These are phyloP conservation scores for Drosophila lutescens DNA, from an alignment of 2,888 invertebrate genomes.

Conservation along the genomic window DNA sequence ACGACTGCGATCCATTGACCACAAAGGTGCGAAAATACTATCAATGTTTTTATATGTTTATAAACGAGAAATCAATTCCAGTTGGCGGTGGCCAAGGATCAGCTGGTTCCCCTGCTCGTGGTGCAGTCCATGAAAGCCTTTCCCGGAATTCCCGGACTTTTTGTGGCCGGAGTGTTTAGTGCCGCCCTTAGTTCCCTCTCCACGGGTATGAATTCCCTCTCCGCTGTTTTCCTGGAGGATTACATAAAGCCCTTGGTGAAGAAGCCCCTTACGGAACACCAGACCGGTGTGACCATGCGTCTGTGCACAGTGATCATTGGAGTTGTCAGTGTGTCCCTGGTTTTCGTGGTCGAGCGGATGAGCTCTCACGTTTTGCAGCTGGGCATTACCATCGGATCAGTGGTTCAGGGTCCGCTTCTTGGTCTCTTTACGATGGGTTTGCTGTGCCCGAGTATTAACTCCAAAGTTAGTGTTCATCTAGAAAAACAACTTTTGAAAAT, in stretches of 20 bases:
- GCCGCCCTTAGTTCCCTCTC: slow-evolving; percentile 94
- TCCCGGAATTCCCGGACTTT: slow-evolving; percentile 93
- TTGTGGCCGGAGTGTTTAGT: slow-evolving; percentile 95
- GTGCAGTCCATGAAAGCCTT: slow-evolving; percentile 91
- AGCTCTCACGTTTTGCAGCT: slow-evolving; percentile 88
- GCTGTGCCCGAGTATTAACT: slow-evolving; percentile 87
- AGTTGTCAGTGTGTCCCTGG: slow-evolving; percentile 87
- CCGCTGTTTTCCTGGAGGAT: slow-evolving; percentile 92
- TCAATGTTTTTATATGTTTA: neutral
- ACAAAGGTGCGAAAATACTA: slow-evolving; percentile 87
- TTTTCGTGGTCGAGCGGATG: slow-evolving; percentile 89
- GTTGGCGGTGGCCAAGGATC: slow-evolving; percentile 91
- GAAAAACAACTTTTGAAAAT: neutral
- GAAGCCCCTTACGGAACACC: slow-evolving; percentile 85
- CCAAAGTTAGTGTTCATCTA: slow-evolving; percentile 84
- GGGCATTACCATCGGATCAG: slow-evolving; percentile 87
- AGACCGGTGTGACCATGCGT: slow-evolving; percentile 87
- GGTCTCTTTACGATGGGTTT: slow-evolving; percentile 90
- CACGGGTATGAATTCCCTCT: slow-evolving; percentile 91
- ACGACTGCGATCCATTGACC: slow-evolving; percentile 91
- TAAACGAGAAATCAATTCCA: slow-evolving; percentile 71
- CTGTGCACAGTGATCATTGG: slow-evolving; percentile 89
- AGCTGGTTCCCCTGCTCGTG: slow-evolving; percentile 92
- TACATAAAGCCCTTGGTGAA: slow-evolving; percentile 89
- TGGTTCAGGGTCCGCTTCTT: slow-evolving; percentile 88